These are phyloP conservation scores for Neolamprologus brichardi DNA, from an alignment of 2,113 vertebrate species.

Conservation along the genomic window DNA sequence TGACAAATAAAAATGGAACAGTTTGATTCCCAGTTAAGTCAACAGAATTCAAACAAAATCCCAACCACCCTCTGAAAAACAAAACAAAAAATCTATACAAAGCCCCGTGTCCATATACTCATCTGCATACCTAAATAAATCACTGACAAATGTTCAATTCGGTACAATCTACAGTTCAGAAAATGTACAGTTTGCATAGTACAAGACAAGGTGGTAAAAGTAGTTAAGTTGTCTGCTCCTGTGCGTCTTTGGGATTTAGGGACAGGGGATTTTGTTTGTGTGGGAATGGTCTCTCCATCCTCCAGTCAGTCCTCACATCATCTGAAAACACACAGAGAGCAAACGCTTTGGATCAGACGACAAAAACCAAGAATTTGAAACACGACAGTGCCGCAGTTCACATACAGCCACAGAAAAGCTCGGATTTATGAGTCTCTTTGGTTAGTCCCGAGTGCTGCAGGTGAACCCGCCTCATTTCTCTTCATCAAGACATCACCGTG, in stretches of 20 bases:
- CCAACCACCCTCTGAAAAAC: slow-evolving; percentile 6
- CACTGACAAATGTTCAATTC: slow-evolving; percentile 75
- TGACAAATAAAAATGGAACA: slow-evolving; percentile 70
- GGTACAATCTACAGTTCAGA: slow-evolving; percentile 81
- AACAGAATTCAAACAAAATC: slow-evolving; percentile 25
- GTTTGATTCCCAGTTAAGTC: slow-evolving; percentile 62
- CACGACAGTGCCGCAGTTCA: neutral
- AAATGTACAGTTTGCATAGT: slow-evolving; percentile 99
- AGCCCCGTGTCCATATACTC: slow-evolving; percentile 65
- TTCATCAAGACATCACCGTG: neutral
- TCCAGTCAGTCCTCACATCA: slow-evolving; percentile 58
- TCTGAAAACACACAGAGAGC: slow-evolving; percentile 27
- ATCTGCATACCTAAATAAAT: slow-evolving; percentile 81
- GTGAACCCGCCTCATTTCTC: neutral
- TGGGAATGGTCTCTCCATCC: slow-evolving; percentile 19
- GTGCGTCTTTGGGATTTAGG: slow-evolving; percentile 86
- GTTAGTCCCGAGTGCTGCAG: neutral
- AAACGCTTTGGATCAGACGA: neutral
- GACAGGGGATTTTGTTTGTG: slow-evolving; percentile 18
- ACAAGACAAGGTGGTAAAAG: slow-evolving; percentile 74
- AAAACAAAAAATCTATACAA: slow-evolving; percentile 66
- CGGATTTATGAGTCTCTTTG: neutral
- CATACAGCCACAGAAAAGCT: neutral
- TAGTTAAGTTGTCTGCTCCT: slow-evolving; percentile 74
- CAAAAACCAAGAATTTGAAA: neutral